phyloP scores from a whole-genome alignment of 2,113 vertebrate species.

The Campylomormyrus numenius region DNA sequence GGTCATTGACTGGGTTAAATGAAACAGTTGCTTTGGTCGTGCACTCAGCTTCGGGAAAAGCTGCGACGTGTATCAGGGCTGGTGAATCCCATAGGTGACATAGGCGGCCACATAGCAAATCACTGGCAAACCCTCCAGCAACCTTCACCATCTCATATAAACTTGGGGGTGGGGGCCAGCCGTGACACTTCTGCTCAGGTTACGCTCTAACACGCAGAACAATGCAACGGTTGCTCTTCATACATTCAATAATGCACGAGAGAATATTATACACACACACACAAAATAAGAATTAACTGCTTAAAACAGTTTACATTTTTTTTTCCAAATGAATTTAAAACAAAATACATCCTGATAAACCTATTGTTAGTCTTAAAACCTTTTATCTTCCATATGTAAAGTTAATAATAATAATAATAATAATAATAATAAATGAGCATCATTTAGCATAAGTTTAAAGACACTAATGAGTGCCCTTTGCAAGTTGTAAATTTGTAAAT shows the following conservation, averaged over 20 bases:
- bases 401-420: not conserved
- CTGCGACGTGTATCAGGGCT: not conserved
- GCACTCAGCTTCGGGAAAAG: not conserved
- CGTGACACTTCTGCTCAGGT: not conserved
- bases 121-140: not conserved
- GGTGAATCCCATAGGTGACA: not conserved
- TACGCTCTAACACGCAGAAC: not conserved
- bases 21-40: not conserved
- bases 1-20: not conserved
- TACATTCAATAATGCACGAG: not conserved
- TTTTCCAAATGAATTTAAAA: not conserved
- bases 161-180: not conserved
- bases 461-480: not conserved
- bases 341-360: not conserved
- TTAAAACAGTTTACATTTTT: not conserved
- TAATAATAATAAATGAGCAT: not conserved
- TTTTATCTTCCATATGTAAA: not conserved
- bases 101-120: not conserved
- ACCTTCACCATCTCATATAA: not conserved
- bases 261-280: not conserved
- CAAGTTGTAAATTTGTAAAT: not conserved
- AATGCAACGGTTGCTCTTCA: not conserved
- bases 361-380: not conserved
- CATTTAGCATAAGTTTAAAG: not conserved
- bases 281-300: not conserved